phyloP scores from a whole-genome alignment of 2,888 invertebrate genomes.

The Muschampia plurimacula region DNA sequence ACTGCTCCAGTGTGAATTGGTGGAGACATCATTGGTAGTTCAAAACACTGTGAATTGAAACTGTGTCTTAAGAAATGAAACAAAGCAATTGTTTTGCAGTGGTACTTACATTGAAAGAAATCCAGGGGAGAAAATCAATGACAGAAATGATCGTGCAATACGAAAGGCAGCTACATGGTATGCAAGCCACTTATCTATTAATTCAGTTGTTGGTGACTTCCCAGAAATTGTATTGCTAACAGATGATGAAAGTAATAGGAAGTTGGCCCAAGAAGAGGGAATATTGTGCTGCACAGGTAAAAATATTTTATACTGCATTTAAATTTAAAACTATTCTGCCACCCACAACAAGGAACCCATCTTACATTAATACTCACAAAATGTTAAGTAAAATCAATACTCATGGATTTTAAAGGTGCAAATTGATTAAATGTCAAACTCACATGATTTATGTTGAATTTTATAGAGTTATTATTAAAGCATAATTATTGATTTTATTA shows the following conservation, averaged over 20 bases:
- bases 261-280: slow-evolving; percentile 89
- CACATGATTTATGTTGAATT: too few relatives aligned
- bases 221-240: slow-evolving; percentile 92
- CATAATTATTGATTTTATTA: too few relatives aligned
- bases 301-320: not conserved
- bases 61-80: too few relatives aligned
- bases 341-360: too few relatives aligned
- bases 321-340: not conserved
- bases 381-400: too few relatives aligned
- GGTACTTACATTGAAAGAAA: slow-evolving; percentile 94
- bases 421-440: too few relatives aligned
- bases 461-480: too few relatives aligned
- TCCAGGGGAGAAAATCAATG: slow-evolving; percentile 94
- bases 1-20: too few relatives aligned
- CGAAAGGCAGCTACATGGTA: slow-evolving; percentile 94
- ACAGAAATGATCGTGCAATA: slow-evolving; percentile 97
- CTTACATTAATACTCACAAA: too few relatives aligned
- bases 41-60: too few relatives aligned
- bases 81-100: slow-evolving; percentile 81
- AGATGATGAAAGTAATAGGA: slow-evolving; percentile 92
- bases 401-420: too few relatives aligned
- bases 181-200: slow-evolving; percentile 87
- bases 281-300: slow-evolving; percentile 90
- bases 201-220: slow-evolving; percentile 56
- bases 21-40: too few relatives aligned